Conservation (phyloP, 2,888 invertebrate species). For the Gisinianus flammeolus region DNA sequence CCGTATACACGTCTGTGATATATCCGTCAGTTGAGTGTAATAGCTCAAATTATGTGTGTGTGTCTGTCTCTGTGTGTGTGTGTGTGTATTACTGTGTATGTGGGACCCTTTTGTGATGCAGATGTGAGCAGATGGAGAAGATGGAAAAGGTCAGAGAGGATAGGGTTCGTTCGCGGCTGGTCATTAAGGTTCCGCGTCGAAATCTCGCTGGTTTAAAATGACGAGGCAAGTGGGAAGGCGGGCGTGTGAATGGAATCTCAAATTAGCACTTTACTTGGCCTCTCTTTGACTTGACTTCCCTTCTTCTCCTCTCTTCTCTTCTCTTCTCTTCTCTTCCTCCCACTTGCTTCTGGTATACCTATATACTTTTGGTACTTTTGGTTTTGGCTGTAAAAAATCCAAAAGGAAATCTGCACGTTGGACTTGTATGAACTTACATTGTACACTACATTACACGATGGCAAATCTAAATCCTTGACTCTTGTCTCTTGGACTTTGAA, state of each 20-base stretch:
- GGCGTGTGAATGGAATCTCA: slow-evolving; percentile 58
- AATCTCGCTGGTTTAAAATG: slow-evolving; percentile 46
- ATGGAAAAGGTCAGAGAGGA: slow-evolving; percentile 48
- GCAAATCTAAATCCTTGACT: too few species aligned
- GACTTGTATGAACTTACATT: neutral
- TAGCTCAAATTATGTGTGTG: neutral
- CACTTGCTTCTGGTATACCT: slow-evolving; percentile 20
- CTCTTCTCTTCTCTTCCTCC: neutral
- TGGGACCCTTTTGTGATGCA: slow-evolving; percentile 40
- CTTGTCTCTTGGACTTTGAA: too few species aligned
- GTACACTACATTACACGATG: neutral
- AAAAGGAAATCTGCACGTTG: neutral
- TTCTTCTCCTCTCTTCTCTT: neutral
- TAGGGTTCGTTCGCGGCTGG: slow-evolving; percentile 40
- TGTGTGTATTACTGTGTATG: slow-evolving; percentile 6
- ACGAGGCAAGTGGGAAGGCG: slow-evolving; percentile 44
- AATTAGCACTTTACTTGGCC: slow-evolving; percentile 57
- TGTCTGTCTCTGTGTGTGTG: neutral
- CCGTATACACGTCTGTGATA: neutral
- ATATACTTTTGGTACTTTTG: slow-evolving; percentile 1
- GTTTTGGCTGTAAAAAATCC: too few species aligned
- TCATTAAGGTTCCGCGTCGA: slow-evolving; percentile 41
- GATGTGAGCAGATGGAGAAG: slow-evolving; percentile 47
- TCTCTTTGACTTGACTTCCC: too few species aligned
- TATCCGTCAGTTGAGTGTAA: slow-evolving; percentile 1